Evolutionary conservation across 1,140 invertebrate genomes (phyloP), one percentile per base, ranked within the genome.

Genomic region (Plectus sambesii): DNA sequence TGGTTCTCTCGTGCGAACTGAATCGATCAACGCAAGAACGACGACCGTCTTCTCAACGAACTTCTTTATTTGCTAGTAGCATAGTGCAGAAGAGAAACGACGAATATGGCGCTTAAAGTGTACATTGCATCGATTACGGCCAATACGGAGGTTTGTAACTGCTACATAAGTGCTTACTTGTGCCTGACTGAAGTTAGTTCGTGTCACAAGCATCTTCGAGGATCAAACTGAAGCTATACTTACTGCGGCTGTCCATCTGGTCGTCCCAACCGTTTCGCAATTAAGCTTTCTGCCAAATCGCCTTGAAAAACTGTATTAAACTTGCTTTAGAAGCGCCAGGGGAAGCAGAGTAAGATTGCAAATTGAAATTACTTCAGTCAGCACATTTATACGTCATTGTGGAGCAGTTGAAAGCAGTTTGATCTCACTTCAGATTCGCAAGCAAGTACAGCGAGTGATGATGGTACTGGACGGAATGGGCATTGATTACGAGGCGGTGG

Each of bases 31-130:
- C 8, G 30, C 39, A 9, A 17, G 15, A 12, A 40, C 9, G 30
- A 8, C 8, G 15, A 17, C 30, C 17, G 15, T 40, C 8, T 40
- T 17, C 17, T 9, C 17, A 40, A 17, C 17, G 17, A 40, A 17
- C 30, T 40, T 40, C 30, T 40, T 40, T 12, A 15, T 25, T 9
- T 40, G 8, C n/a, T n/a, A n/a, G n/a, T n/a, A n/a, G n/a, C n/a
- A n/a, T n/a, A n/a, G n/a, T n/a, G n/a, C n/a, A n/a, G n/a, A n/a
- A n/a, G n/a, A n/a, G n/a, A n/a, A n/a, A n/a, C n/a, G n/a, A n/a
- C n/a, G n/a, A n/a, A n/a, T n/a, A n/a, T n/a, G n/a, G n/a, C 53
- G n/a, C 37, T 55, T 8, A 55, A 55, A 47, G 53, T 55, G 1
- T 55, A 55, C 44, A 48, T 54, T 12, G 42, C 42, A 5, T 43